A percentile compares a stretch with the other conserved stretches of the same genome.
phyloP scores from a whole-genome alignment of 2,113 vertebrate genomes.

The Aepyceros melampus region DNA sequence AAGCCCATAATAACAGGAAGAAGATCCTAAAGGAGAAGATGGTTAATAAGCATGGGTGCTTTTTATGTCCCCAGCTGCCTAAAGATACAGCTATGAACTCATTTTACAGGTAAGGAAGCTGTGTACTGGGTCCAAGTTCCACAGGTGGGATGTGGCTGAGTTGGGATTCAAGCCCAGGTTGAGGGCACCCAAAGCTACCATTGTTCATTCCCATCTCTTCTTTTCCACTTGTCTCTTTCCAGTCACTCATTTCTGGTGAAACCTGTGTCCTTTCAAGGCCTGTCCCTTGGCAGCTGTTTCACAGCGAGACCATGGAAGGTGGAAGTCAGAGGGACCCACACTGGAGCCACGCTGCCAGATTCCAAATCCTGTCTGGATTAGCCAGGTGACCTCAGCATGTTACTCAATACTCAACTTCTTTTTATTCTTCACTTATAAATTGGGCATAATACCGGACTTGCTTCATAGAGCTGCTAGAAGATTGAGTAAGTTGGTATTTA shows the following conservation, averaged over 20 bases:
- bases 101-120: background rate
- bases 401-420: background rate
- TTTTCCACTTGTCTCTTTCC: background rate
- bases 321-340: background rate
- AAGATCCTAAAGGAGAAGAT: background rate
- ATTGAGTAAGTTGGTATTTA: background rate
- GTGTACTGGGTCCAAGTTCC: too few species aligned
- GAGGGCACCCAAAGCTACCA: background rate
- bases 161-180: background rate
- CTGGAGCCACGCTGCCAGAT: background rate
- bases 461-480: background rate
- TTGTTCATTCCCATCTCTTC: background rate
- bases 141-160: background rate
- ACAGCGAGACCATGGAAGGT: fast-evolving
- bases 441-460: background rate
- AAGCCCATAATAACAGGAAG: background rate
- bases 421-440: background rate
- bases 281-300: background rate
- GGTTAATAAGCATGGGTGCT: background rate
- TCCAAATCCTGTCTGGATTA: background rate
- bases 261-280: background rate
- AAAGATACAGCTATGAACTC: background rate
- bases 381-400: background rate
- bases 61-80: background rate
- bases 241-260: background rate